Base-by-base conservation (phyloP, 2,113 vertebrate species). In the Percina caprodes region DNA sequence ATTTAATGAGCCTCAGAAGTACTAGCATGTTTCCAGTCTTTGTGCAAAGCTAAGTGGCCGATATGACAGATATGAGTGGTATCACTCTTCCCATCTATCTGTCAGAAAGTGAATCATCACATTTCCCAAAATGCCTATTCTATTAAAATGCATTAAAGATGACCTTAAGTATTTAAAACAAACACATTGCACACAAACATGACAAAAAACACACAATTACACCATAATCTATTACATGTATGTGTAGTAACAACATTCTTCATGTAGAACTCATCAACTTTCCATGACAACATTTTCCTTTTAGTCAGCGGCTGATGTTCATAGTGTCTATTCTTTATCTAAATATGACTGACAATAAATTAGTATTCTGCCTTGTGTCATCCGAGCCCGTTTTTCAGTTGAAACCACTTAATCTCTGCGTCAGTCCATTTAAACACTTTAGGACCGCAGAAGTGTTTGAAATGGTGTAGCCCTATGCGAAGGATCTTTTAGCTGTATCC, bases 391-490 rank as follows among this genome's bases (percentile, higher is more conserved):
- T 85, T 88, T 91, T 80, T 88, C 8, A 74, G 75, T 79, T 82
- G 42, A 87, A 82, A 67, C 75, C 65, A 74, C 58, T 80, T 80
- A 84, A 89, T 84, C 78, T 82, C 66, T 3, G 33, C 70, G 69
- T 83, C 39, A 87, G 84, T 88, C 83, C 59, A 66, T 74, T 82
- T 70, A 75, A 87, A 92, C 69, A 80, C 82, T 70, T 73, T 18
- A 23, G 30, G 63, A 75, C 79, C 9, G 16, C 72, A 75, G 59
- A 56, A 77, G 56, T 68, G 74, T 80, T 48, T 46, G 24, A 76
- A 65, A 84, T 6, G 12, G 18, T 26, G 62, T 74, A 63, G 33
- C 66, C 55, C 62, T 19, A 26, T 58, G 71, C 15, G 6, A 14
- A 61, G 30, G 21, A 65, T 52, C 21, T 78, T 84, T 74, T 72